These are phyloP conservation scores for Apodemus speciosus DNA, from an alignment of 2,113 vertebrate genomes.

Conservation along the genomic window DNA sequence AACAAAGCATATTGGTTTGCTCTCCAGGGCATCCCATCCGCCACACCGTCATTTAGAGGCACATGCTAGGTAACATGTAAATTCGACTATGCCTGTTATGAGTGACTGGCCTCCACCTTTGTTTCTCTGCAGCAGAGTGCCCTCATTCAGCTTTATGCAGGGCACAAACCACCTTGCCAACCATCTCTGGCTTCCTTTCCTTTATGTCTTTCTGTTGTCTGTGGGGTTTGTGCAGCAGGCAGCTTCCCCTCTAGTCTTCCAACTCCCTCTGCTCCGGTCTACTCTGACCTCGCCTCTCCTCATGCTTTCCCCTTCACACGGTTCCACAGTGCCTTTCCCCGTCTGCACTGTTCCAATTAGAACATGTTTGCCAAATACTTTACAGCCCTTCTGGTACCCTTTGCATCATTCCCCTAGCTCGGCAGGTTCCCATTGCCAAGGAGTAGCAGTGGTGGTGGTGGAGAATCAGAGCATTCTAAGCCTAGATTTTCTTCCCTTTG, in stretches of 20 bases:
- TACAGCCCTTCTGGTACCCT: background rate
- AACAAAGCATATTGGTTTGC: slow-evolving; percentile 24
- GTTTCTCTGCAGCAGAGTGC: background rate
- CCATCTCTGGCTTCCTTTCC: background rate
- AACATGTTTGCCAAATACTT: background rate
- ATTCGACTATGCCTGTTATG: too few species aligned
- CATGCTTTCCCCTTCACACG: background rate
- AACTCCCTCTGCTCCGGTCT: background rate
- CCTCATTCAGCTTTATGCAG: background rate
- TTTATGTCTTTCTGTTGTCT: background rate
- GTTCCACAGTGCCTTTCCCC: background rate
- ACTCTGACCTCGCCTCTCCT: background rate
- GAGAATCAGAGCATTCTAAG: background rate
- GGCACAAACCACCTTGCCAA: too few species aligned
- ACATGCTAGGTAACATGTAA: background rate
- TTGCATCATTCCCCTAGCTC: background rate
- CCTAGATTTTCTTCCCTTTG: background rate
- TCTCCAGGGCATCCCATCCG: background rate
- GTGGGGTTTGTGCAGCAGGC: background rate
- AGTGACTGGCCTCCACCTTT: background rate
- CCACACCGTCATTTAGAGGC: background rate
- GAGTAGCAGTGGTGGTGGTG: background rate
- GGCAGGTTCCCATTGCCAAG: background rate
- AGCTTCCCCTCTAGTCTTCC: background rate
- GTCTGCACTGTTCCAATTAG: background rate